Conservation (phyloP, 2,888 invertebrate species). For the Erebia aethiops region DNA sequence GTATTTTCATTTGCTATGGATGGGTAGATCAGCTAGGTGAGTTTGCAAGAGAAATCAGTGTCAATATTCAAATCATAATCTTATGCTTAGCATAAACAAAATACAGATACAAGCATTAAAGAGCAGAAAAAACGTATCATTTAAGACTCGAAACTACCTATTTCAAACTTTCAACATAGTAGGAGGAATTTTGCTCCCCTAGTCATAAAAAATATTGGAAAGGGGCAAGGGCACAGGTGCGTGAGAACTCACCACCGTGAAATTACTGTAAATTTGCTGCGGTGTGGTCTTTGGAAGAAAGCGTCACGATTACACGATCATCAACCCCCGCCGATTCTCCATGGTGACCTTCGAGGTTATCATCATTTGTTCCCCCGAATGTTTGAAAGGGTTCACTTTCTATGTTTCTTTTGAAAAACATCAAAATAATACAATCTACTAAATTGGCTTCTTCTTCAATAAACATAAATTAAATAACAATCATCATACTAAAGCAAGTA, state of each 20-base stretch:
- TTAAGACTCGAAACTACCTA: neutral
- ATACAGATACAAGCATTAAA: neutral
- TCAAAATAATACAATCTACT: no score
- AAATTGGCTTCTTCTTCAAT: no score
- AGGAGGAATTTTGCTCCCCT: constrained; percentile 17
- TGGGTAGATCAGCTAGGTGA: no score
- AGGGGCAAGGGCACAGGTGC: constrained; percentile 50
- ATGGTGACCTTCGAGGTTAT: constrained; percentile 66
- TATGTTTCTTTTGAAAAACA: neutral
- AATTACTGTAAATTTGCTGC: constrained; percentile 77
- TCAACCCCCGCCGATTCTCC: constrained; percentile 76
- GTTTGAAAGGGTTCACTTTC: constrained; percentile 23
- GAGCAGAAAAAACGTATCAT: neutral
- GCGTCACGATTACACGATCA: constrained; percentile 73
- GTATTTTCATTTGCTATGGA: no score
- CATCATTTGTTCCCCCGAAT: constrained; percentile 66
- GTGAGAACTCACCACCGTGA: constrained; percentile 78
- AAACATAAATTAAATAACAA: no score
- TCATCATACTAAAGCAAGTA: no score
- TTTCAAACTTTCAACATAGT: constrained; percentile 1
- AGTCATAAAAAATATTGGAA: constrained; percentile 29
- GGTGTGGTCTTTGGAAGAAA: constrained; percentile 79
- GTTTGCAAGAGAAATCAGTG: no score
- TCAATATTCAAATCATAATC: neutral
- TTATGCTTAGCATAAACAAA: neutral